A percentile compares a stretch with the other conserved stretches of the same genome.
These are phyloP conservation scores for Podabrus alpinus DNA, from an alignment of 2,888 invertebrate genomes.

Conservation along the genomic window DNA sequence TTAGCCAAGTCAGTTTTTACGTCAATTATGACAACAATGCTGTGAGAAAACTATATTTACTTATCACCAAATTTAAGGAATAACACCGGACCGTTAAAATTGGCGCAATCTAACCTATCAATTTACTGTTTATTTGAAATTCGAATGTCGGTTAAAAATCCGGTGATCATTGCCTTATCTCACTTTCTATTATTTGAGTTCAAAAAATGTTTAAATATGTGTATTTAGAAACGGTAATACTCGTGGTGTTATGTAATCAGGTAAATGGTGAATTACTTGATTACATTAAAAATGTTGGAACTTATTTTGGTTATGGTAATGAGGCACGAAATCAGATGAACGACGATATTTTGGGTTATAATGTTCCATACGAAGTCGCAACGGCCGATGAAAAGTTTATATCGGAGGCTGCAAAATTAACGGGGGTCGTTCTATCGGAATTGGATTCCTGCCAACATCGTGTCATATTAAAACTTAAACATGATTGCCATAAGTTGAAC, in stretches of 20 bases:
- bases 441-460: conserved; percentile 68
- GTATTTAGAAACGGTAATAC: background rate
- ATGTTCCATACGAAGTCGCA: conserved; percentile 60
- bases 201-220: background rate
- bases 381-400: conserved; percentile 65
- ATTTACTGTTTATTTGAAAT: background rate
- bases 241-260: conserved; percentile 7
- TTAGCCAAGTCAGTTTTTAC: background rate
- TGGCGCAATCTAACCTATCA: background rate
- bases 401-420: conserved; percentile 63
- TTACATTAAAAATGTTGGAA: conserved; percentile 16
- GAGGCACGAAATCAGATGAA: background rate
- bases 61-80: background rate
- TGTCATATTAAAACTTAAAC: conserved; percentile 63
- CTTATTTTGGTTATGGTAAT: conserved; percentile 22
- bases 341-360: conserved; percentile 37
- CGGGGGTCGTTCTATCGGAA: conserved; percentile 61
- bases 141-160: background rate
- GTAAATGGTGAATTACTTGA: conserved; percentile 11
- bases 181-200: background rate
- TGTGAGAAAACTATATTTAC: background rate
- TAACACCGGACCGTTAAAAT: background rate
- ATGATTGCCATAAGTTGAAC: conserved; percentile 62
- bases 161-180: too few relatives aligned
- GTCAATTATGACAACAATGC: background rate